These are phyloP conservation scores for Papilio aristodemus DNA, from an alignment of 1,140 invertebrate genomes.

Conservation along the genomic window DNA sequence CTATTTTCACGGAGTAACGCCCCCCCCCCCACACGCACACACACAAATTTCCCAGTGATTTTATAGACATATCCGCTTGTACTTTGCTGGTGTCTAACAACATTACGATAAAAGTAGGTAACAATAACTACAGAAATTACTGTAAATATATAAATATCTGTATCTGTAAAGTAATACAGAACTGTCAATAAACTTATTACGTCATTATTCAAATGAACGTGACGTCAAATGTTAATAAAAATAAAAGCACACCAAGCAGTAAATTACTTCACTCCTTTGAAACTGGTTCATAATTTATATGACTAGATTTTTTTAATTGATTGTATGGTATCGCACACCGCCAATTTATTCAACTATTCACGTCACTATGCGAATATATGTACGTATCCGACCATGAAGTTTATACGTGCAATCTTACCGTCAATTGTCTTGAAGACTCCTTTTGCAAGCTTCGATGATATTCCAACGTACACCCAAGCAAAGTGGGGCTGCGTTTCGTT, in stretches of 20 bases:
- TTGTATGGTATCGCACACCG: neutral
- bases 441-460: constrained; percentile 44
- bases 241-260: constrained; percentile 9
- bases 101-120: too few species aligned
- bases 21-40: too few species aligned
- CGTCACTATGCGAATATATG: neutral
- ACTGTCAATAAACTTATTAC: neutral
- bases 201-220: neutral
- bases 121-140: too few species aligned
- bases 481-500: constrained; percentile 36
- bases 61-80: too few species aligned
- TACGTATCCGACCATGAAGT: neutral
- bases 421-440: constrained; percentile 49
- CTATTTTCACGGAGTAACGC: too few species aligned
- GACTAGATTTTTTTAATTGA: constrained; percentile 14
- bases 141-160: too few species aligned
- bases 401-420: constrained; percentile 33
- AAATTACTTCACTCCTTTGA: neutral
- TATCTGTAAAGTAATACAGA: too few species aligned
- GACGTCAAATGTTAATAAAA: constrained; percentile 3
- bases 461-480: constrained; percentile 42
- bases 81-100: too few species aligned
- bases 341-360: constrained; percentile 4
- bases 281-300: neutral
- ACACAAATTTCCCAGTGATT: too few species aligned